Evolutionary conservation across 1,140 invertebrate species (phyloP).

Genomic region (Apis laboriosa): DNA sequence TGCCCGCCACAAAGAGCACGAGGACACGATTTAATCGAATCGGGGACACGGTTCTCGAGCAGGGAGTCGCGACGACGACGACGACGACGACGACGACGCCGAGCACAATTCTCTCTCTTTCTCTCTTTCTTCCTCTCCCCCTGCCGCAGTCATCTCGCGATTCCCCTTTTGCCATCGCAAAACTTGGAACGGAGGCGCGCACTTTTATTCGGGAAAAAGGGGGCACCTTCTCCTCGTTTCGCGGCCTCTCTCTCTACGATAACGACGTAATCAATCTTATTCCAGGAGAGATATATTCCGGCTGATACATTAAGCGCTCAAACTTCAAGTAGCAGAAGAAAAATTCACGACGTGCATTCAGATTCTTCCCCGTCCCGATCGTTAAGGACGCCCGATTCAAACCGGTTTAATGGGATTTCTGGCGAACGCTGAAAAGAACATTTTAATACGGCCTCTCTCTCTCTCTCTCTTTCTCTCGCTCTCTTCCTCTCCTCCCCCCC

Average conservation of each 20-base stretch:
- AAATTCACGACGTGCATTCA: constrained; percentile 43
- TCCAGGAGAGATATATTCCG: constrained; percentile 53
- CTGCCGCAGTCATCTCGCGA: background rate
- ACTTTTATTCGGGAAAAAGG: constrained; percentile 42
- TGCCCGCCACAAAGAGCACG: constrained; percentile 46
- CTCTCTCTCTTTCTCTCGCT: background rate
- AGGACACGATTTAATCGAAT: constrained; percentile 75
- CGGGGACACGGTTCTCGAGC: constrained; percentile 50
- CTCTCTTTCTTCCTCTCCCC: too few species aligned
- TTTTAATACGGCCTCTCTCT: constrained; percentile 42
- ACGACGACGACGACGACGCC: background rate
- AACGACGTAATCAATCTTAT: constrained; percentile 63
- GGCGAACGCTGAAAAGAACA: constrained; percentile 51
- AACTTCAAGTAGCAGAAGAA: constrained; percentile 48
- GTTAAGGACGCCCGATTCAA: constrained; percentile 48
- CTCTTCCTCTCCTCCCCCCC: background rate
- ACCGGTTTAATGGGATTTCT: constrained; percentile 54
- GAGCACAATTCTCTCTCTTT: too few species aligned
- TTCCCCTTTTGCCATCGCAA: constrained; percentile 1
- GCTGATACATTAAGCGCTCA: constrained; percentile 59
- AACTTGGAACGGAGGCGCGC: background rate
- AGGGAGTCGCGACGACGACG: constrained; percentile 4
- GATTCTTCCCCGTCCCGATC: constrained; percentile 34
- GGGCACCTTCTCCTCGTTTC: constrained; percentile 5
- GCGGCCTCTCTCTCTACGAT: constrained; percentile 23